Conservation (phyloP, 1,140 invertebrate species). For the Medauroidea extradentata region DNA sequence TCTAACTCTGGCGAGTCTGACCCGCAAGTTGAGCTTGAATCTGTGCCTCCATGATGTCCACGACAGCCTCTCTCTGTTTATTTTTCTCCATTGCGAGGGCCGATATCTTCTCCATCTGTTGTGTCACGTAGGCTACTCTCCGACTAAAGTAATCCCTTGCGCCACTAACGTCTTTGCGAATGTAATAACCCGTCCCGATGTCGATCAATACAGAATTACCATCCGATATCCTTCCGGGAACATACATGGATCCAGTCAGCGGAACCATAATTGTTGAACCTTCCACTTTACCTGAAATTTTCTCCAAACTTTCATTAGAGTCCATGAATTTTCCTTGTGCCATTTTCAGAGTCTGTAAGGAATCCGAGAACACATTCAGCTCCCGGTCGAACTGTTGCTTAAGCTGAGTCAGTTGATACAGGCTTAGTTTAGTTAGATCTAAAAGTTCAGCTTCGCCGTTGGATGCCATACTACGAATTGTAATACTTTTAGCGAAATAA, state of each 20-base stretch:
- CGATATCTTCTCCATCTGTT: slow-evolving; percentile 93
- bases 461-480: no score
- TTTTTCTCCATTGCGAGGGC: slow-evolving; percentile 78
- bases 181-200: slow-evolving; percentile 92
- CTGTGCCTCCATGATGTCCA: slow-evolving; percentile 2
- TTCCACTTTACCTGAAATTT: not conserved
- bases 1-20: not conserved
- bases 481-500: no score
- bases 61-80: slow-evolving; percentile 63
- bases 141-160: slow-evolving; percentile 90
- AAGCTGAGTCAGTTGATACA: slow-evolving; percentile 1
- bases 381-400: slow-evolving; percentile 5
- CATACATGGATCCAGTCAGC: slow-evolving; percentile 46
- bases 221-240: slow-evolving; percentile 78
- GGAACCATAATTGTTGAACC: not conserved
- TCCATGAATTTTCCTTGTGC: slow-evolving; percentile 1
- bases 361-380: slow-evolving; percentile 2
- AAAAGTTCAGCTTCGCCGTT: not conserved
- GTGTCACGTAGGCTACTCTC: slow-evolving; percentile 84
- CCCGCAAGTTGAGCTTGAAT: not conserved
- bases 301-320: slow-evolving; percentile 1
- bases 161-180: slow-evolving; percentile 77
- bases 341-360: not conserved
- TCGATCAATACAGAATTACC: slow-evolving; percentile 83
- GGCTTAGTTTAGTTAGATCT: not conserved